Evolutionary conservation across 2,113 vertebrate species (phyloP).

Genomic region (Mastomys natalensis): DNA sequence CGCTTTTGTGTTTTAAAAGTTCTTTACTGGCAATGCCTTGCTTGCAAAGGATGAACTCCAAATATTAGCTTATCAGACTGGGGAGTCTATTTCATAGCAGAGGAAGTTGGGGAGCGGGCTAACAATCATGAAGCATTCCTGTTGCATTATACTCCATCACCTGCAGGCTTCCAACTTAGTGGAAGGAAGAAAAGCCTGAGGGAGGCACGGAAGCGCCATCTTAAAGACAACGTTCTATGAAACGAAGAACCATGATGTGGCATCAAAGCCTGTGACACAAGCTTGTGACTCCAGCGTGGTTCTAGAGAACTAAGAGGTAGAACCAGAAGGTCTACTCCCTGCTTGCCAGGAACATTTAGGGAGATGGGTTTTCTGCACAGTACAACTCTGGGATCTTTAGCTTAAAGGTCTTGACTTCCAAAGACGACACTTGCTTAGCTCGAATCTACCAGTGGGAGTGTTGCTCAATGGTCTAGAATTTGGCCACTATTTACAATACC

Average conservation of each 20-base stretch:
- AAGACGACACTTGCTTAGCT: background rate
- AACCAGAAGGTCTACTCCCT: no score
- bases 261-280: background rate
- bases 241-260: background rate
- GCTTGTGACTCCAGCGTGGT: background rate
- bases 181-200: background rate
- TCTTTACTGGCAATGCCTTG: background rate
- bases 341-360: background rate
- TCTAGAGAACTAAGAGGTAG: background rate
- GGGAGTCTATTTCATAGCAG: background rate
- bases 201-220: fast-evolving
- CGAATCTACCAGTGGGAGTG: background rate
- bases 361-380: no score
- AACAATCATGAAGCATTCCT: no score
- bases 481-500: background rate
- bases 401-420: background rate
- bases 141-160: background rate
- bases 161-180: background rate
- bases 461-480: background rate
- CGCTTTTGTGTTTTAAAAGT: background rate
- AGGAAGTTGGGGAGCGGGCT: background rate
- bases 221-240: background rate
- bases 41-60: no score
- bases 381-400: background rate
- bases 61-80: background rate